These are phyloP conservation scores for Diarsia mendica DNA, from an alignment of 2,888 invertebrate genomes.

Conservation along the genomic window DNA sequence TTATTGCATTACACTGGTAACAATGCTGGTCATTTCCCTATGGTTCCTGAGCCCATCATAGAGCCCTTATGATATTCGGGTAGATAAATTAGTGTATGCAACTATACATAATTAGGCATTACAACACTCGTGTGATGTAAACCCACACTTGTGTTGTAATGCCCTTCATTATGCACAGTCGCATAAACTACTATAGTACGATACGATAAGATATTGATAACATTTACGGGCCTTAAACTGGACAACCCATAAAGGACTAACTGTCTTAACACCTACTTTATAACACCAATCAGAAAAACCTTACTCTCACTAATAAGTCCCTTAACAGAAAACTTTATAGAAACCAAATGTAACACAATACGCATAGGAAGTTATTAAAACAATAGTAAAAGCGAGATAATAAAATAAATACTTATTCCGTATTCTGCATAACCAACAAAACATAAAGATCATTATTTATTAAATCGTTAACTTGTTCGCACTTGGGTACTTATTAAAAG, in stretches of 20 bases:
- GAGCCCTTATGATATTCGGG: too few relatives aligned
- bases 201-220: constrained; percentile 6
- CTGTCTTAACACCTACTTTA: constrained; percentile 13
- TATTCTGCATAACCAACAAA: constrained; percentile 31
- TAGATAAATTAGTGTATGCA: too few relatives aligned
- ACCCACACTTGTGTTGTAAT: too few relatives aligned
- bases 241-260: neutral
- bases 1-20: too few relatives aligned
- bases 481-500: constrained; percentile 46
- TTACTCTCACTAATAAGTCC: constrained; percentile 6
- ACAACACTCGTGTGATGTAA: too few relatives aligned
- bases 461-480: constrained; percentile 47
- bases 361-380: constrained; percentile 34
- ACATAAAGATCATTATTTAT: constrained; percentile 50
- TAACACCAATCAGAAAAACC: constrained; percentile 9
- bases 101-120: too few relatives aligned
- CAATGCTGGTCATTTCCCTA: too few relatives aligned
- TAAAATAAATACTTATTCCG: constrained; percentile 35
- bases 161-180: too few relatives aligned
- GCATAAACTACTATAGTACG: too few relatives aligned
- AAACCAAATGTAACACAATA: constrained; percentile 9
- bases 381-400: constrained; percentile 29
- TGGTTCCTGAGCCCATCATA: too few relatives aligned
- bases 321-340: constrained; percentile 4
- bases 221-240: constrained; percentile 3